These are phyloP conservation scores for Chaetodon trifasciatus DNA, from an alignment of 2,797 vertebrate genomes.

Conservation along the genomic window DNA sequence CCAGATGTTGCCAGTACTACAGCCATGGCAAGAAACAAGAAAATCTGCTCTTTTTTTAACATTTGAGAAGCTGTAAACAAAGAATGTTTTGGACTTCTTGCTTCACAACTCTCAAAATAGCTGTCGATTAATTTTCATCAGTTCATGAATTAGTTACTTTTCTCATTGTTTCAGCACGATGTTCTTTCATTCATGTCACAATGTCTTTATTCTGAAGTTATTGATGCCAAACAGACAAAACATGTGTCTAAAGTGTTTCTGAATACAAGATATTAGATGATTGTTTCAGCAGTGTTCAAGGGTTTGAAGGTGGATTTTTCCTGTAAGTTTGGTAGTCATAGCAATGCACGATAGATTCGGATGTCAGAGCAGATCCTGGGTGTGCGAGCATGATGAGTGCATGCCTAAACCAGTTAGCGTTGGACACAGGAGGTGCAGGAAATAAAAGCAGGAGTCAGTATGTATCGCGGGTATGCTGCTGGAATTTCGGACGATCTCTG, in stretches of 20 bases:
- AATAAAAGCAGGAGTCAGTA: conserved; percentile 23
- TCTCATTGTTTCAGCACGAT: neutral
- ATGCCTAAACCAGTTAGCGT: conserved; percentile 47
- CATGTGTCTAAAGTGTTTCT: neutral
- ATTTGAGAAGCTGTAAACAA: neutral
- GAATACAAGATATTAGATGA: neutral
- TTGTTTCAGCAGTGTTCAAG: conserved; percentile 11
- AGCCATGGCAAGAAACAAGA: neutral
- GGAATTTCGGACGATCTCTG: conserved; percentile 54
- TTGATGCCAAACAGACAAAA: neutral
- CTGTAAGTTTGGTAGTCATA: conserved; percentile 16
- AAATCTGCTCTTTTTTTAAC: neutral
- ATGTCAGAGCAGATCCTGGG: conserved; percentile 27
- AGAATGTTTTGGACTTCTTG: neutral
- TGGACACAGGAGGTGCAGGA: conserved; percentile 27
- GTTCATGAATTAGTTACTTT: neutral
- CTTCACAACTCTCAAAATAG: neutral
- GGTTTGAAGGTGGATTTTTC: conserved; percentile 23
- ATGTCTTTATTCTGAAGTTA: neutral
- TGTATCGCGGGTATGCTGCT: conserved; percentile 32
- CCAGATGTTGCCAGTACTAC: neutral
- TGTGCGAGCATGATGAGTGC: conserved; percentile 25
- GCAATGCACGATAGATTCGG: conserved; percentile 14
- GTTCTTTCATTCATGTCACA: neutral
- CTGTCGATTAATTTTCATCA: neutral